Conservation (phyloP, 2,797 vertebrate genomes). For the Halcyon badia region DNA sequence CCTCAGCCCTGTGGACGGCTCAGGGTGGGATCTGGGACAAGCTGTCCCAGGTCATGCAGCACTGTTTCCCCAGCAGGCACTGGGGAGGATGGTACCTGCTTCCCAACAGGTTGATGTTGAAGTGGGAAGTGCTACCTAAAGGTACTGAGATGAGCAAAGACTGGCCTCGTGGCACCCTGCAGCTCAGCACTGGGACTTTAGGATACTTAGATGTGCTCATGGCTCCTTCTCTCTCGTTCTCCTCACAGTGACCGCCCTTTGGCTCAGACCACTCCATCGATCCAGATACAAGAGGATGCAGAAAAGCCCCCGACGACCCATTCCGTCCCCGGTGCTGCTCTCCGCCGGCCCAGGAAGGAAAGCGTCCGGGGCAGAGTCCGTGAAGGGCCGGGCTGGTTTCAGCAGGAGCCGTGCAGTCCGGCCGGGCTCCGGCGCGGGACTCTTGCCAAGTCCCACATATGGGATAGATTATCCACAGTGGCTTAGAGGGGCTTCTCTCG, state of each 20-base stretch:
- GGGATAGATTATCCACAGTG: conserved; percentile 85
- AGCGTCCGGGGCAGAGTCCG: not conserved
- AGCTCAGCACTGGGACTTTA: not conserved
- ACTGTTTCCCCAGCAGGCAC: not conserved
- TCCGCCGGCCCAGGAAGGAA: not conserved
- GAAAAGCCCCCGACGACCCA: rapidly evolving
- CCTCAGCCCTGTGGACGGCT: not conserved
- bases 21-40: not conserved
- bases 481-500: conserved; percentile 78
- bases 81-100: not conserved
- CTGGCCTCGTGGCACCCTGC: rapidly evolving
- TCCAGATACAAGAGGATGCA: rapidly evolving
- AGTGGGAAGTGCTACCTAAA: not conserved
- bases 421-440: conserved; percentile 33
- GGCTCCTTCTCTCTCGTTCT: not conserved
- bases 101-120: not conserved
- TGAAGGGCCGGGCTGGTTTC: not conserved
- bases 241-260: not conserved
- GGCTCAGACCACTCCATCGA: rapidly evolving
- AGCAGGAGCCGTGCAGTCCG: conserved; percentile 21
- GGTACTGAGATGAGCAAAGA: not conserved
- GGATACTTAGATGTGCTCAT: rapidly evolving
- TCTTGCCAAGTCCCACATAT: conserved; percentile 80
- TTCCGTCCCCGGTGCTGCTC: not conserved
- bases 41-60: rapidly evolving